Base-by-base conservation (phyloP, 1,140 invertebrate genomes). In the Thrips palmi region DNA sequence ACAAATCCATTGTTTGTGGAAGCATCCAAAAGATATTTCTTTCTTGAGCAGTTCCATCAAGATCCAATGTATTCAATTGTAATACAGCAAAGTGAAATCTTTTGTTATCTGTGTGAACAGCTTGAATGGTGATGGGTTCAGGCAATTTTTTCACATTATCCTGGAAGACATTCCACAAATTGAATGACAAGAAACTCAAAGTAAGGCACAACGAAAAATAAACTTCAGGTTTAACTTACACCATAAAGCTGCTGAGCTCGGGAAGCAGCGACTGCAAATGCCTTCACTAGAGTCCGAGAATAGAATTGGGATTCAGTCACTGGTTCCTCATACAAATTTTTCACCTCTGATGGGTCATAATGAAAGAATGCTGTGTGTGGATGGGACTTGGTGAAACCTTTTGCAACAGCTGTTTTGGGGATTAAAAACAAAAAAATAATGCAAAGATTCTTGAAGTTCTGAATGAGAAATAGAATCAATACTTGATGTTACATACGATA, bases 21-120 rank as follows among this genome's bases (percentile, higher is more conserved):
- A 68, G 66, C 39, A 70, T 63, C 65, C 80, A 91, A 67, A 76
- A 82, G 45, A 79, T 65, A 58, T 92, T 91, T 51, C 74, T 83
- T 2, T 63, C 54, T n/a, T 68, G 68, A 21, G 67, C 57, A 19
- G 37, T 51, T 2, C 62, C 59, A 51, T 70, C 60, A 3, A 82
- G 45, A 55, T 81, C 62, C 14, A 87, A 56, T 2, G 81, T 86
- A 50, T 91, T 89, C n/a, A 92, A 58, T 57, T 91, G 83, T 43
- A 82, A 71, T 24, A 83, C 67, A 7, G 74, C 73, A 55, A 89
- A 88, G 50, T 85, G 71, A 49, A 82, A 83, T 5, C 59, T 53
- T 39, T 68, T 58, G 11, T 79, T 71, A 52, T 86, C 72, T 1
- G 74, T 73, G 33, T 86, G 77, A 42, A 89, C 62, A 50, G 74